phyloP scores from a whole-genome alignment of 2,888 invertebrate genomes.

The Acrobasis consociella region DNA sequence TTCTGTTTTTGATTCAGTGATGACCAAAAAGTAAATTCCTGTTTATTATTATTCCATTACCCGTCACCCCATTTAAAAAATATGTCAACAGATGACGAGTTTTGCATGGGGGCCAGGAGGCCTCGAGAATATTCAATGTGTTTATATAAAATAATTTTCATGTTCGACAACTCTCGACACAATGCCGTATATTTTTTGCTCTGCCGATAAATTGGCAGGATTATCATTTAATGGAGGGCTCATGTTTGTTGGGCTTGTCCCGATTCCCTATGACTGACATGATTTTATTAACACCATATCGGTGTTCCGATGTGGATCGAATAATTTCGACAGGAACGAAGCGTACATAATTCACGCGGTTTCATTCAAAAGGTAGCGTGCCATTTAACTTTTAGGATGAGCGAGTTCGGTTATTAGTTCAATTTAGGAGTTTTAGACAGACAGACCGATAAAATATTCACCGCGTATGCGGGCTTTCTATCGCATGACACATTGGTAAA shows the following conservation, averaged over 20 bases:
- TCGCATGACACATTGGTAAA: conserved; percentile 60
- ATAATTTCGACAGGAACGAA: conserved; percentile 55
- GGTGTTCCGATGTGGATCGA: conserved; percentile 57
- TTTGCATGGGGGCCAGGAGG: conserved; percentile 52
- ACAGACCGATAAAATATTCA: conserved; percentile 64
- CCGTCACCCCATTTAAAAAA: conserved; percentile 79
- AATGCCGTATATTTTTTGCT: conserved; percentile 78
- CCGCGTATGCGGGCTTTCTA: conserved; percentile 54
- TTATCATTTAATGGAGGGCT: conserved; percentile 83
- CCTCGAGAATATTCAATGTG: conserved; percentile 78
- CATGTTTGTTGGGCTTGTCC: conserved; percentile 78
- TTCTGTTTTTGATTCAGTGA: conserved; percentile 76
- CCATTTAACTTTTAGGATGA: conserved; percentile 62
- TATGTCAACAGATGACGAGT: conserved; percentile 79
- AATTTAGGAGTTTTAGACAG: conserved; percentile 60
- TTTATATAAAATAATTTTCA: conserved; percentile 83
- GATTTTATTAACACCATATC: conserved; percentile 79
- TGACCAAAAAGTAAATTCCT: conserved; percentile 82
- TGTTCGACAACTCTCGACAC: conserved; percentile 80
- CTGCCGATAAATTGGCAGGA: conserved; percentile 79
- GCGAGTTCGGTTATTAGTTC: conserved; percentile 66
- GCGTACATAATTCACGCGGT: conserved; percentile 61
- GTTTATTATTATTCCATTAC: conserved; percentile 83
- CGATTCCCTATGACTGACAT: conserved; percentile 77
- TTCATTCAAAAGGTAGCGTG: conserved; percentile 64